Evolutionary conservation across 2,888 invertebrate genomes (phyloP).

Genomic region (Arctia plantaginis): DNA sequence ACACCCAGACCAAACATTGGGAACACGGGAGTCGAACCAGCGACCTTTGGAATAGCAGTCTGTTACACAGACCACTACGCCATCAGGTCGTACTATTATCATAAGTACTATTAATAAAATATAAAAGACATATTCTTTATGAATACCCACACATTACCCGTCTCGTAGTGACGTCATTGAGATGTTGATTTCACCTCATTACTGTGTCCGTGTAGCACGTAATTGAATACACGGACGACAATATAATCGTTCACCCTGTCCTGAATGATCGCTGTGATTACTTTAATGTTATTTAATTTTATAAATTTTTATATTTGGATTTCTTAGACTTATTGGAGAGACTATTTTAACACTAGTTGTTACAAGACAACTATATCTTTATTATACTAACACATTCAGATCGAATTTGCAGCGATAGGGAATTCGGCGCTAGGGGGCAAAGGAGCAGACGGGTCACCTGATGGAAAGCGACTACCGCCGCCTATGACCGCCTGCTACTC

Average conservation of each 20-base stretch:
- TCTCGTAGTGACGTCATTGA: conserved; percentile 54
- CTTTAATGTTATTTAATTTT: conserved; percentile 13
- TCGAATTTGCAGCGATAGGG: too few species aligned
- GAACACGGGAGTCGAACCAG: too few species aligned
- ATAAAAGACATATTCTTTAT: conserved; percentile 39
- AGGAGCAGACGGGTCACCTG: too few species aligned
- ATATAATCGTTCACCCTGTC: conserved; percentile 39
- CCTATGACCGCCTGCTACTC: too few species aligned
- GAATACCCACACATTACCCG: conserved; percentile 34
- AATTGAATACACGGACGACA: conserved; percentile 58
- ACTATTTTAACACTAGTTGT: neutral
- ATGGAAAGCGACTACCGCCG: too few species aligned
- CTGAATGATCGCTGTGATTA: conserved; percentile 25
- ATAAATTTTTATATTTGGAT: neutral
- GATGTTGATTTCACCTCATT: conserved; percentile 61
- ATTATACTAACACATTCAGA: too few species aligned
- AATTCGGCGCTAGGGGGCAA: too few species aligned
- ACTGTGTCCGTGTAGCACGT: conserved; percentile 53
- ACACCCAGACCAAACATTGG: too few species aligned
- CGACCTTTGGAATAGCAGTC: too few species aligned
- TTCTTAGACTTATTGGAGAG: neutral
- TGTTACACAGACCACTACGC: too few species aligned
- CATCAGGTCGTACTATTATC: too few species aligned
- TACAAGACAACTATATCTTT: too few species aligned
- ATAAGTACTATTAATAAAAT: conserved; percentile 14